phyloP scores from a whole-genome alignment of 2,888 invertebrate genomes.

The Parochlus steinenii region DNA sequence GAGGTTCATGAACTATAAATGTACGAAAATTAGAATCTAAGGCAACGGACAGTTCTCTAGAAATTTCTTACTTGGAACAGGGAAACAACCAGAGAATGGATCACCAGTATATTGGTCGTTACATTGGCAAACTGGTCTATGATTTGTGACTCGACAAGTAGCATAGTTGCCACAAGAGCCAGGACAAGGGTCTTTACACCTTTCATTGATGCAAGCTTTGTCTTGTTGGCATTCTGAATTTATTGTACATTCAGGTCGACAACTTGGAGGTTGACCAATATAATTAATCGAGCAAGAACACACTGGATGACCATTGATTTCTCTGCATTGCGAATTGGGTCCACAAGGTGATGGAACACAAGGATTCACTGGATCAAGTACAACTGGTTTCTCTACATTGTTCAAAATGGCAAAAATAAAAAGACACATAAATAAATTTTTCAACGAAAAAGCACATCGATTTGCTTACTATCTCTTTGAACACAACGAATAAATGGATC shows the following conservation, averaged over 20 bases:
- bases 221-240: slow-evolving; percentile 47
- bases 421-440: slow-evolving; percentile 16
- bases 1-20: slow-evolving; percentile 17
- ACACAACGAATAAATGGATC: slow-evolving; percentile 65
- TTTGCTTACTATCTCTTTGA: slow-evolving; percentile 28
- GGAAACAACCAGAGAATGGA: slow-evolving; percentile 41
- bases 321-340: slow-evolving; percentile 47
- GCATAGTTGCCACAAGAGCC: slow-evolving; percentile 61
- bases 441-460: slow-evolving; percentile 19
- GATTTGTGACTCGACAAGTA: slow-evolving; percentile 55
- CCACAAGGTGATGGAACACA: slow-evolving; percentile 62
- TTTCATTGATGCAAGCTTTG: slow-evolving; percentile 49
- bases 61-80: slow-evolving; percentile 33
- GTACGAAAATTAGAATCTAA: slow-evolving; percentile 11
- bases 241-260: slow-evolving; percentile 44
- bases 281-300: slow-evolving; percentile 48
- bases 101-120: slow-evolving; percentile 47
- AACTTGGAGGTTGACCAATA: slow-evolving; percentile 51
- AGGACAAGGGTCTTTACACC: slow-evolving; percentile 55
- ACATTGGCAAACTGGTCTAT: slow-evolving; percentile 68
- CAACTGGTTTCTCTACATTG: slow-evolving; percentile 29
- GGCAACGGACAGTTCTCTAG: slow-evolving; percentile 11
- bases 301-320: slow-evolving; percentile 39
- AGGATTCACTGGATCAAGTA: slow-evolving; percentile 40
- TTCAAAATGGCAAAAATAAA: slow-evolving; percentile 18